Evolutionary conservation across 1,140 invertebrate genomes (phyloP).

Genomic region (Phenacoccus solenopsis): DNA sequence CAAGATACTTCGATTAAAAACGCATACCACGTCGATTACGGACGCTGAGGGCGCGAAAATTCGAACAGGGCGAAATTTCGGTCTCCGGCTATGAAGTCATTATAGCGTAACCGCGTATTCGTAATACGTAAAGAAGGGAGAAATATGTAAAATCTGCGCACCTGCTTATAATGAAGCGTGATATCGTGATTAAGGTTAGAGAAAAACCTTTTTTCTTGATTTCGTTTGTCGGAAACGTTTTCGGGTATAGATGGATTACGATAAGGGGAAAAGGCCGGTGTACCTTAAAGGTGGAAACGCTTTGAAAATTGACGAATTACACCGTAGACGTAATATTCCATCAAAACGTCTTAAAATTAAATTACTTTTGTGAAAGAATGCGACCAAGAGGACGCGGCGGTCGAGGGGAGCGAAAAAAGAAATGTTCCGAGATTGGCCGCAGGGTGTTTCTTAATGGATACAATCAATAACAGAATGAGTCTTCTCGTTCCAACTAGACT

Average conservation of each 20-base stretch:
- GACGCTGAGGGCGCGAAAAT: not conserved
- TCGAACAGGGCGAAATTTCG: not conserved
- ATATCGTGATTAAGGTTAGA: not conserved
- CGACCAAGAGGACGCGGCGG: not conserved
- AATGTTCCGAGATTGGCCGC: not conserved
- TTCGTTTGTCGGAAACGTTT: slow-evolving; percentile 8
- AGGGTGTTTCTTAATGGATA: slow-evolving; percentile 13
- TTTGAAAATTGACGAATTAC: slow-evolving; percentile 18
- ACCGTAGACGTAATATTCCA: slow-evolving; percentile 8
- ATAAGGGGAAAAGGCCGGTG: not conserved
- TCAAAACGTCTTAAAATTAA: slow-evolving; percentile 18
- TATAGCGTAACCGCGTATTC: slow-evolving; percentile 10
- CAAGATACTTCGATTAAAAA: not conserved
- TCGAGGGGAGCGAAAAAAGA: not conserved
- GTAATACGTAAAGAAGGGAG: not conserved
- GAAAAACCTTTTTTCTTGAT: not conserved
- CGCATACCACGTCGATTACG: too few relatives aligned
- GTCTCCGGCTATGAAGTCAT: not conserved
- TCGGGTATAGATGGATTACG: not conserved
- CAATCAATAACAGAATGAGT: slow-evolving; percentile 10
- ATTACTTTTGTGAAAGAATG: slow-evolving; percentile 17
- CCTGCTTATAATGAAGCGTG: slow-evolving; percentile 12
- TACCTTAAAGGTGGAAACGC: not conserved
- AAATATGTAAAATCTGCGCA: slow-evolving; percentile 15
- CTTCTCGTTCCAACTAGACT: not conserved